Conservation (phyloP, 2,888 invertebrate species). For the Panorpa germanica region DNA sequence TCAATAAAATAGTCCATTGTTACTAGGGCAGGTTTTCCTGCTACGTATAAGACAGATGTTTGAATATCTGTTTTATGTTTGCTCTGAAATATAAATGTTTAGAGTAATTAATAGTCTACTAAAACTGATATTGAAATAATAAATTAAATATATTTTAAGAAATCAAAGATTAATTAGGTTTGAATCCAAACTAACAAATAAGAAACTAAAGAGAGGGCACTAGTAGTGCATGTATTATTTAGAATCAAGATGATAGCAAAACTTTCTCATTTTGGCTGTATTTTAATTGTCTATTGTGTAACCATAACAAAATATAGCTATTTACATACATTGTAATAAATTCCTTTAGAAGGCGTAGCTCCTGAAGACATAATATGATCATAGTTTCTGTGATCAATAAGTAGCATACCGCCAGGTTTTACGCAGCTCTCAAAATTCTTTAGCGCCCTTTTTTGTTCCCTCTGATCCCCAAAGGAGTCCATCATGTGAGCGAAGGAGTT, state of each 20-base stretch:
- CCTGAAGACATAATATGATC: constrained; percentile 63
- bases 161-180: neutral
- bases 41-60: constrained; percentile 65
- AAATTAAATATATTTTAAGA: constrained; percentile 12
- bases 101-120: constrained; percentile 9
- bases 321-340: constrained; percentile 71
- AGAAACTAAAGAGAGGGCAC: neutral
- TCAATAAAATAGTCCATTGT: constrained; percentile 68
- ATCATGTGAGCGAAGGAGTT: constrained; percentile 83
- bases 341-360: constrained; percentile 59
- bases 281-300: too few species aligned
- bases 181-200: neutral
- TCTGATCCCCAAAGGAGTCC: constrained; percentile 59
- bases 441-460: constrained; percentile 60
- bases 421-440: constrained; percentile 64
- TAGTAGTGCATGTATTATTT: too few species aligned
- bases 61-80: constrained; percentile 65
- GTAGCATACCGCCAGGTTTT: constrained; percentile 64
- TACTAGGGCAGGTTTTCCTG: constrained; percentile 56
- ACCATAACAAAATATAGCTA: too few species aligned
- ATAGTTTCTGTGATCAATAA: constrained; percentile 82
- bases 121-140: constrained; percentile 4
- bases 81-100: constrained; percentile 33
- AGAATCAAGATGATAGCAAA: neutral
- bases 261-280: neutral